Evolutionary conservation across 2,797 vertebrate species (phyloP).

Genomic region (Sebastes miniatus): DNA sequence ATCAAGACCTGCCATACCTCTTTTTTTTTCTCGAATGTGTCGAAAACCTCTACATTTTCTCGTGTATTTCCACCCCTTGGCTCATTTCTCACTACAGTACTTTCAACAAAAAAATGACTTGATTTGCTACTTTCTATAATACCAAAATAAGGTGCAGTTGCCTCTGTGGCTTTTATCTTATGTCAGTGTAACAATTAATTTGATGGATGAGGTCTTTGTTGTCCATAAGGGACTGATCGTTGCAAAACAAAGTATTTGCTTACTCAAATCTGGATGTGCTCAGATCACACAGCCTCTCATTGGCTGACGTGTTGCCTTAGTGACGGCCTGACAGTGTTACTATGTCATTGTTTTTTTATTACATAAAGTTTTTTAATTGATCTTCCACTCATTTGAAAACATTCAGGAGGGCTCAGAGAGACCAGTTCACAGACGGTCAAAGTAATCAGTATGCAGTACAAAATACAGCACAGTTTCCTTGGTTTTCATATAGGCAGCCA

Average conservation of each 20-base stretch:
- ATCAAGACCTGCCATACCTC: neutral
- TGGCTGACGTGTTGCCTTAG: slow-evolving; percentile 40
- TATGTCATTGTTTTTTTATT: neutral
- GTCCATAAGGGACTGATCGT: slow-evolving; percentile 9
- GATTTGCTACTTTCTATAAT: slow-evolving; percentile 14
- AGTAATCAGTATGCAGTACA: slow-evolving; percentile 26
- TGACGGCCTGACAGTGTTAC: slow-evolving; percentile 9
- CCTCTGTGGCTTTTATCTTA: slow-evolving; percentile 32
- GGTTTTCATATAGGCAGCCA: slow-evolving; percentile 7
- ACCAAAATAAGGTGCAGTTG: slow-evolving; percentile 8
- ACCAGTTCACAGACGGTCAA: slow-evolving; percentile 7
- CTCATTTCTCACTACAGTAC: slow-evolving; percentile 10
- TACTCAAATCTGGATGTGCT: slow-evolving; percentile 24
- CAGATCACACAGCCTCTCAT: slow-evolving; percentile 16
- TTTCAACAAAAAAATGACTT: slow-evolving; percentile 11
- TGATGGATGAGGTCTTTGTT: slow-evolving; percentile 26
- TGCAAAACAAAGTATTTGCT: slow-evolving; percentile 28
- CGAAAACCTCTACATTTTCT: neutral
- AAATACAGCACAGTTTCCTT: neutral
- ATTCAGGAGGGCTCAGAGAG: neutral
- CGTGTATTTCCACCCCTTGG: neutral
- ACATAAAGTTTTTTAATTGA: neutral
- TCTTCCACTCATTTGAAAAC: neutral
- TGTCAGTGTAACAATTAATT: slow-evolving; percentile 41
- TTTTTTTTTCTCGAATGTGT: neutral